Conservation (phyloP, 1,140 invertebrate species). For the Apolygus lucorum region DNA sequence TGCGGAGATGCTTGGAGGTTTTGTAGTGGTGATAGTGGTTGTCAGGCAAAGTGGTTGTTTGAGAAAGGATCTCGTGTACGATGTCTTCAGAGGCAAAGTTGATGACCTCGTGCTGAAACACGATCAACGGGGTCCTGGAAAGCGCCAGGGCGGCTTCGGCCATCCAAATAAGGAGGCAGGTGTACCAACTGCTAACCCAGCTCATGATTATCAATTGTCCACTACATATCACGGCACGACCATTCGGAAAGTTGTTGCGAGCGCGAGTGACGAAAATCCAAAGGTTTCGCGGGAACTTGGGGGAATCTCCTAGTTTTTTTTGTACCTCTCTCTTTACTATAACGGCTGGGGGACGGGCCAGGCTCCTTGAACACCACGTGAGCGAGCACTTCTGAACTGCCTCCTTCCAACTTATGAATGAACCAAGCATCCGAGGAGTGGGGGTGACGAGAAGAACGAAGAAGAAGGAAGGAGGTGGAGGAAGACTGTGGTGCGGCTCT, state of each 20-base stretch:
- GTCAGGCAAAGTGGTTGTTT: slow-evolving; percentile 3
- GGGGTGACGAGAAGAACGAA: neutral
- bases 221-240: neutral
- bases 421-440: neutral
- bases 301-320: neutral
- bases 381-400: slow-evolving; percentile 14
- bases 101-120: slow-evolving; percentile 24
- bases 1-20: slow-evolving; percentile 22
- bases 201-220: neutral
- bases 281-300: neutral
- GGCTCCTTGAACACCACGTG: slow-evolving; percentile 8
- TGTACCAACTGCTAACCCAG: neutral
- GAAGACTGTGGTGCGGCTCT: neutral
- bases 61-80: slow-evolving; percentile 14
- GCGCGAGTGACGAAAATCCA: neutral
- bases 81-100: slow-evolving; percentile 17
- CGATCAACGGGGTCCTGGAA: slow-evolving; percentile 21
- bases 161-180: slow-evolving; percentile 7
- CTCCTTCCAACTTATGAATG: slow-evolving; percentile 14
- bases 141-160: slow-evolving; percentile 10
- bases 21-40: slow-evolving; percentile 17
- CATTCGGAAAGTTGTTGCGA: neutral
- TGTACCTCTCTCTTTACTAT: slow-evolving; percentile 1
- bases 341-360: neutral
- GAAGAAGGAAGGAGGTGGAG: neutral